Conservation (phyloP, 2,113 vertebrate species). For the Mungos mungo region DNA sequence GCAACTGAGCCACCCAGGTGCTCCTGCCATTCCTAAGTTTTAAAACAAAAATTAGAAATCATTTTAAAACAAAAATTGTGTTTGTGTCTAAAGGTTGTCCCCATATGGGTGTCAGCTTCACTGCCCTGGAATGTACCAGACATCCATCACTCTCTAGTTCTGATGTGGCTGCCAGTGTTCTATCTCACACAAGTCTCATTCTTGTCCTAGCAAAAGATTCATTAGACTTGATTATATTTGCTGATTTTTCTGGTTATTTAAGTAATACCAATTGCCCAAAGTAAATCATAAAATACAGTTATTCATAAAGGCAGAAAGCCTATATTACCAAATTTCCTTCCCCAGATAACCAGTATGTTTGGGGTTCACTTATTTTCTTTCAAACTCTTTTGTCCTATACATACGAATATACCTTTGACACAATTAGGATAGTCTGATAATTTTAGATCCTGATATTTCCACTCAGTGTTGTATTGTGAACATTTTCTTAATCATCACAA, state of each 20-base stretch:
- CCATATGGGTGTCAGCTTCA: accelerated
- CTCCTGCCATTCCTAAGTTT: neutral
- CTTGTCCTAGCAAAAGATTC: neutral
- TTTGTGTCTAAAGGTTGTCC: neutral
- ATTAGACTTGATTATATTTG: neutral
- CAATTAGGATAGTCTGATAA: neutral
- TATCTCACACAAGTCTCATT: neutral
- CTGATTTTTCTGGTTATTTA: neutral
- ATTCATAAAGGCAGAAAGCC: neutral
- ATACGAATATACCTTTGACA: neutral
- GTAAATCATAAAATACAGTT: neutral
- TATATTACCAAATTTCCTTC: neutral
- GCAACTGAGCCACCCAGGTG: too few species aligned
- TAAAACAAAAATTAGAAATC: neutral
- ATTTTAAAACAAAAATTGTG: neutral
- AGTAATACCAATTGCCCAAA: neutral
- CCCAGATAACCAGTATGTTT: neutral
- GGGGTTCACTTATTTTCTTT: neutral
- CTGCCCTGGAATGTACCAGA: accelerated
- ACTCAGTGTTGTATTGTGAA: neutral
- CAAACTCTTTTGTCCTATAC: neutral
- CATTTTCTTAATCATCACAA: neutral
- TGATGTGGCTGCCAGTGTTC: neutral
- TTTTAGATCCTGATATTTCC: neutral
- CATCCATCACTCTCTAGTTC: neutral